Evolutionary conservation across 2,797 vertebrate species (phyloP).

Genomic region (Dryobates pubescens): DNA sequence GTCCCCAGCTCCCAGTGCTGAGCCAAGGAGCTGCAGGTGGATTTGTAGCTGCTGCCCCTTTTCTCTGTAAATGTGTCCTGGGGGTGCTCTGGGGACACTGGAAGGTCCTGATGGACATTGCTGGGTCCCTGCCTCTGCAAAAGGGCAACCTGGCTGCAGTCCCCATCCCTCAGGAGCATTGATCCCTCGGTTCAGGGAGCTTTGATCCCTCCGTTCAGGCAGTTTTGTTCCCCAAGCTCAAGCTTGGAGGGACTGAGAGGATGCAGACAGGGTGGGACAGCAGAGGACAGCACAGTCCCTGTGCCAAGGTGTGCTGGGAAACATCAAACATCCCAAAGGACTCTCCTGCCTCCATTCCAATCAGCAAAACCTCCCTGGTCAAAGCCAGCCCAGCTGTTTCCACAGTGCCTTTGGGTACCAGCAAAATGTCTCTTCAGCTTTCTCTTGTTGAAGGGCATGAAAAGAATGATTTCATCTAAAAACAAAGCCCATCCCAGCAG

Average conservation of each 20-base stretch:
- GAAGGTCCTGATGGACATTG: background rate
- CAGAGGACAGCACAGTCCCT: background rate
- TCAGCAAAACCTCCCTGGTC: background rate
- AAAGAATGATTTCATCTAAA: background rate
- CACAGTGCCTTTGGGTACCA: background rate
- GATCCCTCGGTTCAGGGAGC: background rate
- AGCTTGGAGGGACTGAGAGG: background rate
- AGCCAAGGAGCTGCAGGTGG: background rate
- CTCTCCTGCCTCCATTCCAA: background rate
- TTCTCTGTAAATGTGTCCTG: too few species aligned
- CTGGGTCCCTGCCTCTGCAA: background rate
- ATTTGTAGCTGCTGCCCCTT: background rate
- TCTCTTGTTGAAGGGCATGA: background rate
- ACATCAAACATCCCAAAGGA: background rate
- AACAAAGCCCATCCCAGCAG: background rate
- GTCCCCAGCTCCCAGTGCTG: background rate
- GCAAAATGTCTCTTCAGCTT: too few species aligned
- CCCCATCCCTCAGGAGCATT: background rate
- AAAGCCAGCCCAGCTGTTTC: background rate
- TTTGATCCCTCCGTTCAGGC: background rate
- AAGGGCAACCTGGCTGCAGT: accelerated
- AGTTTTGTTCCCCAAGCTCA: background rate
- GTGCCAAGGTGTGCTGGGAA: background rate
- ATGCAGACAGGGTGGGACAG: background rate
- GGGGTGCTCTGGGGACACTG: background rate